These are phyloP conservation scores for Pyrgilauda ruficollis DNA, from an alignment of 2,113 vertebrate genomes.

Conservation along the genomic window DNA sequence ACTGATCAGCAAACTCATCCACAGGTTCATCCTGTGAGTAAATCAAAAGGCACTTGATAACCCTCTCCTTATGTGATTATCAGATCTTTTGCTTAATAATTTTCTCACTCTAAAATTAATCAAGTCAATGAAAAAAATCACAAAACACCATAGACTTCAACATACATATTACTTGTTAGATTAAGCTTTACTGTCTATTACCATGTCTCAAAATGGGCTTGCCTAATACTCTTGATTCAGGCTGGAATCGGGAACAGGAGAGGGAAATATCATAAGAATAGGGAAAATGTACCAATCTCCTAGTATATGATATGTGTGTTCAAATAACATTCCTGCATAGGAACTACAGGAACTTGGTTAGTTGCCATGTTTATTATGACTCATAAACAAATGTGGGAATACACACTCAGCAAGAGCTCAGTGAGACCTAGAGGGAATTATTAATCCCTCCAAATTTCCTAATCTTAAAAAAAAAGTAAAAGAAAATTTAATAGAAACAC, in stretches of 20 bases:
- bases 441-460: neutral
- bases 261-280: neutral
- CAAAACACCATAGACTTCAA: neutral
- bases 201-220: neutral
- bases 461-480: neutral
- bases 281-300: neutral
- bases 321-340: neutral
- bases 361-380: neutral
- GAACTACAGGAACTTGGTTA: neutral
- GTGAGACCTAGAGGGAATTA: neutral
- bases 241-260: neutral
- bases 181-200: neutral
- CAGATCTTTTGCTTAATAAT: neutral
- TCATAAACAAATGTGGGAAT: neutral
- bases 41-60: neutral
- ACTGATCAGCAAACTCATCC: neutral
- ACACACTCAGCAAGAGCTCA: neutral
- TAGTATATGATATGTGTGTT: neutral
- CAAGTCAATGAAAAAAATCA: neutral
- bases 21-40: neutral
- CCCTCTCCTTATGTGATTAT: neutral
- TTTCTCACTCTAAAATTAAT: neutral
- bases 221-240: neutral
- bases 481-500: neutral
- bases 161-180: neutral